Conservation (phyloP, 2,888 invertebrate species). For the Brachynemurus nebulosus region DNA sequence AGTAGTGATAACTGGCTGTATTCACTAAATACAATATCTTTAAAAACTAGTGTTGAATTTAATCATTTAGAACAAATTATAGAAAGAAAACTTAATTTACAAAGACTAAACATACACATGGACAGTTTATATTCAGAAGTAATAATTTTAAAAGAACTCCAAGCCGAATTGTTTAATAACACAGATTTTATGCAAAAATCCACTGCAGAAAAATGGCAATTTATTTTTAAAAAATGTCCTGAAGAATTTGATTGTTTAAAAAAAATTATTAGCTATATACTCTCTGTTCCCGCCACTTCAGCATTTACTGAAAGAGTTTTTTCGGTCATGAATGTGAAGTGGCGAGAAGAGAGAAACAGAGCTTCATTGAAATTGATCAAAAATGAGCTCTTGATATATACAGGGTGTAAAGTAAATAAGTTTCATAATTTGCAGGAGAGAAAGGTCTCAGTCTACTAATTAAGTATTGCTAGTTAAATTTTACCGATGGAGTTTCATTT, state of each 20-base stretch:
- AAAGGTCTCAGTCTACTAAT: too few species aligned
- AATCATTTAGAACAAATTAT: not conserved
- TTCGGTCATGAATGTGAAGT: too few species aligned
- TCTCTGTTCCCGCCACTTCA: not conserved
- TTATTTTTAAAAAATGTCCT: too few species aligned
- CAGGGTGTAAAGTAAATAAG: too few species aligned
- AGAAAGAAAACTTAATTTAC: not conserved
- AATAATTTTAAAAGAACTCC: not conserved
- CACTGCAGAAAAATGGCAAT: not conserved
- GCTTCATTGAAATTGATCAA: too few species aligned
- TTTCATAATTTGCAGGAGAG: too few species aligned
- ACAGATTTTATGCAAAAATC: not conserved
- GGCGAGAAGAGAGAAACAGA: too few species aligned
- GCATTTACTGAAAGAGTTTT: not conserved
- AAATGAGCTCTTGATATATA: too few species aligned
- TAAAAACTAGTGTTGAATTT: not conserved
- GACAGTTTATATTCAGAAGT: not conserved
- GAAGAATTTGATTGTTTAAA: not conserved
- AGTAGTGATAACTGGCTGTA: not conserved
- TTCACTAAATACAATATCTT: not conserved
- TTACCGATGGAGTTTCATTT: too few species aligned
- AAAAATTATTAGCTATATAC: not conserved
- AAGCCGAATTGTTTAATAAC: not conserved
- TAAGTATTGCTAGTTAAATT: too few species aligned
- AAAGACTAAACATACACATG: not conserved